Conservation (phyloP, 2,888 invertebrate genomes). For the Sicus ferrugineus region DNA sequence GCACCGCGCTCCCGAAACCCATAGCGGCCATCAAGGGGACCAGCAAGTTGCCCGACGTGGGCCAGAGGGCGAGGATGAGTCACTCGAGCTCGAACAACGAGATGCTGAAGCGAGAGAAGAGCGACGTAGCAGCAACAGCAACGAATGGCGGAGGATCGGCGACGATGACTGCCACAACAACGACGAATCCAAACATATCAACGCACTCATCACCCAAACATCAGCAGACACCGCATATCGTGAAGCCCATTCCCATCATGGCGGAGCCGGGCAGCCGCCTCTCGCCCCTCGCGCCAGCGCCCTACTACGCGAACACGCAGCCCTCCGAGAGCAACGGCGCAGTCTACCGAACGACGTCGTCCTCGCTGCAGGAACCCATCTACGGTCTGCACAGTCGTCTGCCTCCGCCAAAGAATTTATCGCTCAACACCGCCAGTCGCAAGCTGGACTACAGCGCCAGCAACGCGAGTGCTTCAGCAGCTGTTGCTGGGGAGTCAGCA, state of each 20-base stretch:
- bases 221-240: constrained; percentile 49
- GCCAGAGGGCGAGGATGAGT: constrained; percentile 46
- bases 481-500: constrained; percentile 41
- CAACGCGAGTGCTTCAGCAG: not conserved
- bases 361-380: constrained; percentile 20
- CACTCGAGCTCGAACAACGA: constrained; percentile 45
- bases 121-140: constrained; percentile 45
- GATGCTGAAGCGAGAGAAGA: constrained; percentile 66
- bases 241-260: constrained; percentile 45
- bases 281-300: constrained; percentile 30
- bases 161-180: constrained; percentile 36
- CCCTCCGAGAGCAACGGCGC: not conserved
- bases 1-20: constrained; percentile 86
- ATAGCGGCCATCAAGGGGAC: constrained; percentile 92
- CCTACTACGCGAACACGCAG: constrained; percentile 50
- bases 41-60: constrained; percentile 72
- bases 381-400: constrained; percentile 50
- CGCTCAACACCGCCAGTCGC: constrained; percentile 63
- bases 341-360: constrained; percentile 17
- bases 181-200: constrained; percentile 48
- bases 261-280: constrained; percentile 37
- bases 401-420: constrained; percentile 50
- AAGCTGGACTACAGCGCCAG: constrained; percentile 69
- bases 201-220: constrained; percentile 37
- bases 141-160: constrained; percentile 27